Conservation (phyloP, 2,113 vertebrate species). For the Numenius arquata region DNA sequence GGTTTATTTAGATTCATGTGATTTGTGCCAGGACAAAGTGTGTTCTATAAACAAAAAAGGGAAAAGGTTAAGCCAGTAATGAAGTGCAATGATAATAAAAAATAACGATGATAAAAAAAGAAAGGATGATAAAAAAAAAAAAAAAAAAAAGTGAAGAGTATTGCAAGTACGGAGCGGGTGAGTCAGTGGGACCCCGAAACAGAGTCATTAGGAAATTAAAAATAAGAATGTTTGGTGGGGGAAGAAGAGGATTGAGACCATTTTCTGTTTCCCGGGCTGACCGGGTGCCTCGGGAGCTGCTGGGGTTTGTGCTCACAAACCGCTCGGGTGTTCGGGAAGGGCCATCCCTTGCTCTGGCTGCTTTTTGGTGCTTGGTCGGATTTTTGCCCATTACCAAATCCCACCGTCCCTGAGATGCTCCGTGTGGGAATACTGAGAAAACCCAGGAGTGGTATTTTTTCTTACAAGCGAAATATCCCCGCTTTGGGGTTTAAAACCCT, state of each 20-base stretch:
- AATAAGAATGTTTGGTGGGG: not conserved
- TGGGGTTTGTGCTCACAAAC: not conserved
- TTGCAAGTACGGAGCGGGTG: not conserved
- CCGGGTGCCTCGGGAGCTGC: not conserved
- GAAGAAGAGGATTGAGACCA: not conserved
- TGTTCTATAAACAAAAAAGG: not conserved
- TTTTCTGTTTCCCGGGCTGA: not conserved
- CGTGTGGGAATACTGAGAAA: fast-evolving
- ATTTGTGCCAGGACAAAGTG: conserved; percentile 32
- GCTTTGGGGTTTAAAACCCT: not conserved
- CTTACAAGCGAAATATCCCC: fast-evolving
- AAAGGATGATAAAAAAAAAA: not conserved
- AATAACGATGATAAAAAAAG: not conserved
- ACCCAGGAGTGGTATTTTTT: fast-evolving
- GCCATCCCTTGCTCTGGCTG: not conserved
- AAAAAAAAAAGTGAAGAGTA: not conserved
- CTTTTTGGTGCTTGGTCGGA: fast-evolving
- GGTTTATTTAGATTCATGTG: conserved; percentile 34
- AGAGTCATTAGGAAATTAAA: not conserved
- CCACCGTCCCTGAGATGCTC: not conserved
- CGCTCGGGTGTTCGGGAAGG: fast-evolving
- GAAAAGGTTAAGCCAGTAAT: not conserved
- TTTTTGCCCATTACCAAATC: not conserved
- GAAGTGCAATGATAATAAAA: not conserved
- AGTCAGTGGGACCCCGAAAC: not conserved